Conservation (phyloP, 30 jellyfish, hydroid and myxozoan species). For the Calvadosia cruxmelitensis region DNA sequence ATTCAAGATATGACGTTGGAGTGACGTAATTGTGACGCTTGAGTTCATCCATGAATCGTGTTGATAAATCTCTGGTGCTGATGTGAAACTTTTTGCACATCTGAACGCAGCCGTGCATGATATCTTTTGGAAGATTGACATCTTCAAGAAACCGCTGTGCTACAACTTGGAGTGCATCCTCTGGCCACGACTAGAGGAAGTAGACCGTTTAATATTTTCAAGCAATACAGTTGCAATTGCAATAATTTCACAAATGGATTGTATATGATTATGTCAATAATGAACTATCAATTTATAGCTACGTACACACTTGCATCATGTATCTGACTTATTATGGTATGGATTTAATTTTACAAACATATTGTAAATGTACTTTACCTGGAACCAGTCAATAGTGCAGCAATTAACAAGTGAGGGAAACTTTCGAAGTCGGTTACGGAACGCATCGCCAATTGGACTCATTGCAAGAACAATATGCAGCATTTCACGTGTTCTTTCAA, state of each 20-base stretch:
- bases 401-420: slow-evolving; percentile 90
- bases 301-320: too few species aligned
- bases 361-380: too few species aligned
- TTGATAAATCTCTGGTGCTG: slow-evolving; percentile 82
- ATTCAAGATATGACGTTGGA: slow-evolving; percentile 95
- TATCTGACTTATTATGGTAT: too few species aligned
- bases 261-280: too few species aligned
- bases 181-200: slow-evolving; percentile 93
- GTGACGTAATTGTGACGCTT: slow-evolving; percentile 97
- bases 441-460: slow-evolving; percentile 99
- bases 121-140: slow-evolving; percentile 67
- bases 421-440: slow-evolving; percentile 80
- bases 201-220: too few species aligned
- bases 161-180: slow-evolving; percentile 97
- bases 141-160: slow-evolving; percentile 96
- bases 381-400: slow-evolving; percentile 97
- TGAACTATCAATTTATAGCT: too few species aligned
- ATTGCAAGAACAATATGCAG: slow-evolving; percentile 91
- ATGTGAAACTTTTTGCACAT: slow-evolving; percentile 90
- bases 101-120: slow-evolving; percentile 80
- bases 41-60: slow-evolving; percentile 72
- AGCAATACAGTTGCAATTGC: too few species aligned
- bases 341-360: too few species aligned
- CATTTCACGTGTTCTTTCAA: slow-evolving; percentile 94
- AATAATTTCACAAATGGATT: too few species aligned